Base-by-base conservation (phyloP, 2,113 vertebrate genomes). In the Merops nubicus region DNA sequence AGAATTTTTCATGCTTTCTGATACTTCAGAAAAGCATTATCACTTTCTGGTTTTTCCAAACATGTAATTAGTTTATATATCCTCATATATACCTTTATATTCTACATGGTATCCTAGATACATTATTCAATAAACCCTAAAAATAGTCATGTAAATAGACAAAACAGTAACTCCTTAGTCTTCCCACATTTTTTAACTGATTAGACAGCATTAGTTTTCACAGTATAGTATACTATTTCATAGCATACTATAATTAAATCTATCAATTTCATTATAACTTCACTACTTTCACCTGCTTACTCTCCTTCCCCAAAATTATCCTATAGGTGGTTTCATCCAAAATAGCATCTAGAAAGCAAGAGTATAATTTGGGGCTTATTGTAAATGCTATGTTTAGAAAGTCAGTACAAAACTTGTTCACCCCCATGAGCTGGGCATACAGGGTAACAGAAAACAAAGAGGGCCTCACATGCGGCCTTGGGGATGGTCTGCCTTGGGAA, bases 171-270 rank as follows among this genome's bases (percentile, higher is more conserved):
- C 31, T 91, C 36, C 20, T 56, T 50, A 42, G 21, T 83, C 83
- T 91, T 91, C 43, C 72, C 79, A 91, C 72, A 75, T 83, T 85
- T 94, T 89, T 94, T 70, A 85, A 75, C 76, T 76, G 59, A 92
- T 90, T 82, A 95, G 48, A 76, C 50, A 81, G 53, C 56, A 88
- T 75, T 91, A 79, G 47, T 33, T 86, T 82, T 84, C 76, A 79
- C 36, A 91, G 57, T 73, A 91, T 88, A 29, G 87, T 93, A 95
- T 59, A 50, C 45, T 87, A 29, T 91, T n/a, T n/a, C 76, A 91
- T 88, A 29, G 87, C 93, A 95, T 59, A 50, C 45, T 87, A 29
- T 91, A 87, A 91, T 95, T 93, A 95, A 72, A 43, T 64, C 88
- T 80, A 91, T 87, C 76, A 70, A 76, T 95, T 91, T 79, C 63